Base-by-base conservation (phyloP, 2,113 vertebrate genomes). In the Blennius ocellaris region DNA sequence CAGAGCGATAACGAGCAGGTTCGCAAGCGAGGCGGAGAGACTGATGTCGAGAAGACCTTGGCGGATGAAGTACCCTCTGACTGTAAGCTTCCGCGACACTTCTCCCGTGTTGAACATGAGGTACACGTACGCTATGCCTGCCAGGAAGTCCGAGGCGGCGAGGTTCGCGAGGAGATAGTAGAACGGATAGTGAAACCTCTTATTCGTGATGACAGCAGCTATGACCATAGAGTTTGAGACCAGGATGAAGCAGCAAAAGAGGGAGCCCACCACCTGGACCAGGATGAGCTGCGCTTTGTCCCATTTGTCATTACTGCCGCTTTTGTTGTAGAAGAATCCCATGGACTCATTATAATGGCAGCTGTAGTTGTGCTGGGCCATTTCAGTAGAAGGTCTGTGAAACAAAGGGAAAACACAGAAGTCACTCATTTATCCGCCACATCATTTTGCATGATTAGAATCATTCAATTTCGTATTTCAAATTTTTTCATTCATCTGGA, bases 111-210 rank as follows among this genome's bases (percentile, higher is more conserved):
- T 95, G 80, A 99, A 97, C 97, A 99, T 98, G 82, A 99, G 91
- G 90, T 96, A 99, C 5, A 99, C 94, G 0, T 99, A 99, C 0
- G 98, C 97, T 14, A 99, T 96, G 6, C 97, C 97, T 3, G 98
- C 97, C 60, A 99, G 96, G 84, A 99, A 96, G 87, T 99, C 98
- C 0, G 97, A 96, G 38, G 97, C 96, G 0, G 98, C 97, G 0
- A 99, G 93, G 49, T 98, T 99, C 83, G 97, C 92, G 37, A 99
- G 92, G 21, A 99, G 95, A 71, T 99, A 99, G 84, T 99, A 99
- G 91, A 99, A 99, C 1, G 98, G 97, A 53, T 95, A 99, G 81
- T 99, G 98, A 80, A 99, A 98, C 58, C 94, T 93, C 81, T 93
- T 96, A 90, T 99, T 99, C 76, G 94, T 98, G 79, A 98, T 92